These are phyloP conservation scores for Amblyteles armatorius DNA, from an alignment of 2,888 invertebrate genomes.

Conservation along the genomic window DNA sequence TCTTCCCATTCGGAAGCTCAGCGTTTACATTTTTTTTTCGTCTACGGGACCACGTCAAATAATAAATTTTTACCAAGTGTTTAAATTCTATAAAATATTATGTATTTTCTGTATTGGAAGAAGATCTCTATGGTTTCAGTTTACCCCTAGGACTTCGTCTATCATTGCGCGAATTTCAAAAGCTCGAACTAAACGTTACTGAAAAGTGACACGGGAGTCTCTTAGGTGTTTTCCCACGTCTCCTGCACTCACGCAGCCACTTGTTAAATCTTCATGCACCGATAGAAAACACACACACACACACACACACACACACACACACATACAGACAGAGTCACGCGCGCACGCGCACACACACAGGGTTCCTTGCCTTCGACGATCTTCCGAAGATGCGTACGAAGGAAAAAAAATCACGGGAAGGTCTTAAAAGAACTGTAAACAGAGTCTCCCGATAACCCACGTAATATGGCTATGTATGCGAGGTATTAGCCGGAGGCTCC, in stretches of 20 bases:
- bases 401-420: slow-evolving; percentile 55
- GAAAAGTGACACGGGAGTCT: background rate
- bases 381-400: slow-evolving; percentile 1
- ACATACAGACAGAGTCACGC: too few relatives aligned
- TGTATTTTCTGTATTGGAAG: background rate
- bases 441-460: slow-evolving; percentile 57
- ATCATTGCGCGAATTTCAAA: background rate
- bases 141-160: background rate
- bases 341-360: too few relatives aligned
- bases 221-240: background rate
- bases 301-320: too few relatives aligned
- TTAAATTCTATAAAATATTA: background rate
- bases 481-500: slow-evolving; percentile 56
- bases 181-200: background rate
- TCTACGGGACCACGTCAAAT: too few relatives aligned
- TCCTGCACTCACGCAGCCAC: background rate
- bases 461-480: slow-evolving; percentile 56
- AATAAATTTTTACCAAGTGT: background rate
- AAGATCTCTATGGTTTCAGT: background rate
- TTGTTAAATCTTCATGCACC: background rate
- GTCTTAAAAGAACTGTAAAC: slow-evolving; percentile 66
- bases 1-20: background rate
- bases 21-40: too few relatives aligned
- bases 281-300: background rate
- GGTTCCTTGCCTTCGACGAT: background rate